Conservation (phyloP, 2,888 invertebrate genomes). For the Euproctis similis region DNA sequence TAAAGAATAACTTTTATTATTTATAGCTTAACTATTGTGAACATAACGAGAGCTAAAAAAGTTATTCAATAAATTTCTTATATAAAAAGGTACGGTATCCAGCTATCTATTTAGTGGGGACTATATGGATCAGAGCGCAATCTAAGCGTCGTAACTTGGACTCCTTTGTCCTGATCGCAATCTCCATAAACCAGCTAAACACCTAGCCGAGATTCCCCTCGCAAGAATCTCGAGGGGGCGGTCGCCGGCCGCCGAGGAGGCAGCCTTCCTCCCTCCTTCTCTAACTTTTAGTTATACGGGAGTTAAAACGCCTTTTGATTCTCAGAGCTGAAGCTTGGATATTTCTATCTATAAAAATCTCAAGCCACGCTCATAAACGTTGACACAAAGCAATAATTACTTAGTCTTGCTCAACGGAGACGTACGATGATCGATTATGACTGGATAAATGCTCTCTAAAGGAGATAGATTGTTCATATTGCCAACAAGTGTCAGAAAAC, state of each 20-base stretch:
- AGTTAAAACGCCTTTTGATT: slow-evolving; percentile 62
- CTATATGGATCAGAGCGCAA: slow-evolving; percentile 56
- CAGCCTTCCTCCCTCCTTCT: slow-evolving; percentile 25
- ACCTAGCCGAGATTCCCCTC: slow-evolving; percentile 63
- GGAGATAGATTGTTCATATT: too few species aligned
- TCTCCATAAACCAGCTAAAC: slow-evolving; percentile 74
- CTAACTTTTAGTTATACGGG: slow-evolving; percentile 43
- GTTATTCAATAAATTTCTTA: slow-evolving; percentile 32
- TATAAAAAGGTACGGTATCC: slow-evolving; percentile 33
- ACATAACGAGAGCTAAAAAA: slow-evolving; percentile 21
- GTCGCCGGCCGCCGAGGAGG: slow-evolving; percentile 14
- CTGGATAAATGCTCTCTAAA: slow-evolving; percentile 11
- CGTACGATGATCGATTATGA: slow-evolving; percentile 6
- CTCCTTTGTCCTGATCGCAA: slow-evolving; percentile 71
- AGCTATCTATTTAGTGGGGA: slow-evolving; percentile 38
- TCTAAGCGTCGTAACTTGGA: slow-evolving; percentile 60
- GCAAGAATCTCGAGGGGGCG: slow-evolving; percentile 30
- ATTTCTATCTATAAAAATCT: slow-evolving; percentile 47
- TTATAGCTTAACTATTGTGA: neutral
- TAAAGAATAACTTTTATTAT: neutral
- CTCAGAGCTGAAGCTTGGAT: slow-evolving; percentile 41
- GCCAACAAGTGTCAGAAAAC: too few species aligned
- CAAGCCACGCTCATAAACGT: slow-evolving; percentile 30
- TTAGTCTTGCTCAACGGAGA: slow-evolving; percentile 15
- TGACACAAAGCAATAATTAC: slow-evolving; percentile 37